Evolutionary conservation across 2,797 vertebrate species (phyloP).

Genomic region (Crossoptilon crossoptilon): DNA sequence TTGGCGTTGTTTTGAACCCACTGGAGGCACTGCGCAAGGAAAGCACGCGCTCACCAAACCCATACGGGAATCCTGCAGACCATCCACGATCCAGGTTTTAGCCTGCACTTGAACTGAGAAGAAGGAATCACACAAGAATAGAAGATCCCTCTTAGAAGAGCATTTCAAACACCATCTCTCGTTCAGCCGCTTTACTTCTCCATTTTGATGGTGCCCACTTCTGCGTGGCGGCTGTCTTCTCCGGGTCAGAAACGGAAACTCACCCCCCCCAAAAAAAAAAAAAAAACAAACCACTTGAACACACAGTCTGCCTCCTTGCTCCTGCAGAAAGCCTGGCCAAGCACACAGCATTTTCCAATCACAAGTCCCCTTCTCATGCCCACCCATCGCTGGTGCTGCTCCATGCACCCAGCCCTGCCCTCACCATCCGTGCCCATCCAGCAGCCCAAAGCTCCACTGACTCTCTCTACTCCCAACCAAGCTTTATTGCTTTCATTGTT

Average conservation of each 20-base stretch:
- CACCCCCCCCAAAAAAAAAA: not conserved
- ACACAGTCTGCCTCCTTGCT: not conserved
- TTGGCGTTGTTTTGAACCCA: not conserved
- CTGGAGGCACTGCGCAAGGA: not conserved
- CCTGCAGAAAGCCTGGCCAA: not conserved
- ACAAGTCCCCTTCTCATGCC: not conserved
- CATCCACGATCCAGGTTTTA: accelerated
- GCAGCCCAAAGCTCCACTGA: conserved; percentile 15
- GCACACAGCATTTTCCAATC: accelerated
- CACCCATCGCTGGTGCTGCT: not conserved
- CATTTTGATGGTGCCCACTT: not conserved
- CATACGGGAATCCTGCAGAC: not conserved
- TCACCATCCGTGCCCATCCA: not conserved
- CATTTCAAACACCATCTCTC: not conserved
- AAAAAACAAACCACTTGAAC: not conserved
- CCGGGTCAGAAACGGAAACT: not conserved
- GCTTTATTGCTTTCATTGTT: conserved; percentile 27
- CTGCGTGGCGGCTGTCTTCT: not conserved
- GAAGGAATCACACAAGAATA: not conserved
- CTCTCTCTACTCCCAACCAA: not conserved
- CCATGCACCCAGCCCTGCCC: not conserved
- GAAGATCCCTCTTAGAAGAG: not conserved
- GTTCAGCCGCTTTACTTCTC: not conserved
- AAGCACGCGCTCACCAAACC: not conserved
- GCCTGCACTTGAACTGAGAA: not conserved